Base-by-base conservation (phyloP, 2,888 invertebrate genomes). In the Drosophila robusta region DNA sequence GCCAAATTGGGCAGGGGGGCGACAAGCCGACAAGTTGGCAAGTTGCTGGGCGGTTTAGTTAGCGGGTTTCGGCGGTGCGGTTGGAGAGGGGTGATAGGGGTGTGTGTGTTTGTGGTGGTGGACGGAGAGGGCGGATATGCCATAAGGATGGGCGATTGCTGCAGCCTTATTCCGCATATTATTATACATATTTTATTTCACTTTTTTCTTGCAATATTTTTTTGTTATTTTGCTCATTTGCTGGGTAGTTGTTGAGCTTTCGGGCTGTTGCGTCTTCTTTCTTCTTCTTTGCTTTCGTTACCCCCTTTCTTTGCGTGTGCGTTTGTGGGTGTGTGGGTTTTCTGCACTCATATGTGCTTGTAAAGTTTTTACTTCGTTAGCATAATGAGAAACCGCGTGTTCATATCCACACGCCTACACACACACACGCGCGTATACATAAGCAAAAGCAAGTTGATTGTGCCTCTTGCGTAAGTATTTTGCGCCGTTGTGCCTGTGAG, bases 341-440 rank as follows among this genome's bases (percentile, higher is more conserved):
- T 78, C 63, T 73, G 66, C 66, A 74, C 82, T 80, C 82, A 77
- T 76, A 77, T 89, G 87, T 87, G 90, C 89, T 90, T 87, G 89
- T 86, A 90, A 91, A 90, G 84, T 89, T 90, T 90, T 90, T 87
- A 82, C 84, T 80, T 80, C 87, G 89, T 91, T 90, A 90, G 90
- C 88, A 90, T 91, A 90, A 90, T 90, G 90, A 90, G 90, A 89
- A 80, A 89, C 80, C 86, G 81, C 82, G 88, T 89, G 85, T 78
- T 85, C 85, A 89, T 84, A 85, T 89, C 85, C 85, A 70, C 68
- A 68, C 70, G 57, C 64, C 62, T 64, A 65, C 65, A 60, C 54
- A 60, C 42, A 38, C 29, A 18, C 34, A 52, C 51, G 54, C 47
- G 49, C 55, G 9, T 16, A 29, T n/a, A 55, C 68, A 67, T 65